phyloP scores from a whole-genome alignment of 1,140 invertebrate genomes.

The Papilio helenus region DNA sequence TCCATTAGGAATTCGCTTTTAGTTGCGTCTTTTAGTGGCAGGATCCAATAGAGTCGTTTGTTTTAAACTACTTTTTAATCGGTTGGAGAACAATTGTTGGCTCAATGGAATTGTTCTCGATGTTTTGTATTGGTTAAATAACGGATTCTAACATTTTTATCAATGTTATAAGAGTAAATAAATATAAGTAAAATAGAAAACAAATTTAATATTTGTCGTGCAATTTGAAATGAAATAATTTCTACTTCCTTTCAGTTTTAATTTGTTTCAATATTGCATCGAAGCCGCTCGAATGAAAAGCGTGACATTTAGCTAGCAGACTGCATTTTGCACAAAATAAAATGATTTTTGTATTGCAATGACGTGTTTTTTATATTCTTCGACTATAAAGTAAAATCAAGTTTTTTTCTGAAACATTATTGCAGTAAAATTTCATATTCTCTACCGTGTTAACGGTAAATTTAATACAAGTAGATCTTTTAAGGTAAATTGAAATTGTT shows the following conservation, averaged over 20 bases:
- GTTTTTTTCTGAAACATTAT: too few species aligned
- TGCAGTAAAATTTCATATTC: too few species aligned
- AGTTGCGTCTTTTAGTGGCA: constrained; percentile 19
- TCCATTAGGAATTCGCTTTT: constrained; percentile 23
- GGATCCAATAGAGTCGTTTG: constrained; percentile 17
- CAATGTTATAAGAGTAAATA: not conserved
- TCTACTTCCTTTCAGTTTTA: constrained; percentile 28
- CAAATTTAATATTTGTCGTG: not conserved
- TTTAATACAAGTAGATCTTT: too few species aligned
- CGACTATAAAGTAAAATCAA: not conserved
- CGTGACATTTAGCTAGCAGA: constrained; percentile 44
- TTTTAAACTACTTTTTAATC: constrained; percentile 8
- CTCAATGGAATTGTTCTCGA: not conserved
- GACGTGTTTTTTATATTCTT: not conserved
- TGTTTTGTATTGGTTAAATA: not conserved
- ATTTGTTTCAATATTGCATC: constrained; percentile 46
- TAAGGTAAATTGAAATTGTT: too few species aligned
- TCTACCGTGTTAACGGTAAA: too few species aligned
- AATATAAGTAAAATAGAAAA: not conserved
- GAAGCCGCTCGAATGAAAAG: constrained; percentile 46
- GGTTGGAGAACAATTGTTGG: not conserved
- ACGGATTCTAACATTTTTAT: constrained; percentile 18
- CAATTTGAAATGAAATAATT: constrained; percentile 41
- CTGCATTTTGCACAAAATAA: constrained; percentile 43
- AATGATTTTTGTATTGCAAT: constrained; percentile 14